Evolutionary conservation across 2,888 invertebrate species (phyloP).

Genomic region (Perizoma flavofasciatum): DNA sequence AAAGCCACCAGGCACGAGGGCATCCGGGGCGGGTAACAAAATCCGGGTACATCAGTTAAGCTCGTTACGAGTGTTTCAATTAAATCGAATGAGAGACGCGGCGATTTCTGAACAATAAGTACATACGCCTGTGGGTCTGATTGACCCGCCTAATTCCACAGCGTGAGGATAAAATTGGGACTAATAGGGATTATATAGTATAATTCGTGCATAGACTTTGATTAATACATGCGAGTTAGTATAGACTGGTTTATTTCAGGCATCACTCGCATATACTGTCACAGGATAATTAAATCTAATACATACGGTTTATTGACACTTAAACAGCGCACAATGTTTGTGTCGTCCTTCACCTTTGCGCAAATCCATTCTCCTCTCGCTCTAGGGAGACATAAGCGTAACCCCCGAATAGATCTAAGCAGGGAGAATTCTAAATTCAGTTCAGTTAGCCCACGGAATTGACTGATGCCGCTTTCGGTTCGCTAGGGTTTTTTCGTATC

Average conservation of each 20-base stretch:
- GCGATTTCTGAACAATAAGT: constrained; percentile 42
- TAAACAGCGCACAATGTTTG: constrained; percentile 55
- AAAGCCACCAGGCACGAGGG: constrained; percentile 43
- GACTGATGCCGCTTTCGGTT: constrained; percentile 35
- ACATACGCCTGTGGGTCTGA: constrained; percentile 32
- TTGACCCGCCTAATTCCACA: constrained; percentile 38
- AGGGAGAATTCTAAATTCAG: constrained; percentile 44
- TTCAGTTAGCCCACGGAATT: constrained; percentile 36
- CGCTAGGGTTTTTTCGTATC: constrained; percentile 25
- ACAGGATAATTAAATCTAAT: constrained; percentile 36
- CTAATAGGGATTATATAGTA: constrained; percentile 12
- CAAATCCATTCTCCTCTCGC: constrained; percentile 38
- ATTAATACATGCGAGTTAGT: constrained; percentile 26
- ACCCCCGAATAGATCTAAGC: constrained; percentile 30
- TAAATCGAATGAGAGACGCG: constrained; percentile 50
- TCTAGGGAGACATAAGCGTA: constrained; percentile 30
- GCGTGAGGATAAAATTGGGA: constrained; percentile 35
- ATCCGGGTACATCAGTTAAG: constrained; percentile 52
- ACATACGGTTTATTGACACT: constrained; percentile 40
- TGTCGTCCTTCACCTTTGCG: constrained; percentile 52
- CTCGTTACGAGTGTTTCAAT: constrained; percentile 57
- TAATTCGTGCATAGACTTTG: constrained; percentile 16
- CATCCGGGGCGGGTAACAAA: constrained; percentile 45
- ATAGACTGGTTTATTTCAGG: constrained; percentile 28
- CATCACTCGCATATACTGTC: constrained; percentile 20